These are phyloP conservation scores for Melanotaenia trifasciata DNA, from an alignment of 2,797 vertebrate species.

Conservation along the genomic window DNA sequence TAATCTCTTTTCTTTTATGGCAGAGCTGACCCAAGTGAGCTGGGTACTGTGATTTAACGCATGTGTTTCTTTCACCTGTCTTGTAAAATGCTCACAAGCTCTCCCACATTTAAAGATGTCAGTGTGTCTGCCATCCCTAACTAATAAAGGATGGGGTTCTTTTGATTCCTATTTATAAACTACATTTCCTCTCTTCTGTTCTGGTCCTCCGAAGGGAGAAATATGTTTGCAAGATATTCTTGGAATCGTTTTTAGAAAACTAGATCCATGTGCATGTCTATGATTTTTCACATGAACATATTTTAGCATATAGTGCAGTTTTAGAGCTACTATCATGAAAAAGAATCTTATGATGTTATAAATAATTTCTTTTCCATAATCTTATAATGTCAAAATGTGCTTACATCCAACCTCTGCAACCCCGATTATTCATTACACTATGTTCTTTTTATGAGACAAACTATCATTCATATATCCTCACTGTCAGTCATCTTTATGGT, in stretches of 20 bases:
- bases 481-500: slow-evolving; percentile 76
- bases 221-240: slow-evolving; percentile 80
- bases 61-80: slow-evolving; percentile 88
- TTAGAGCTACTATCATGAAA: slow-evolving; percentile 53
- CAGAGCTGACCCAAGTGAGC: slow-evolving; percentile 83
- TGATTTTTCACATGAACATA: slow-evolving; percentile 55
- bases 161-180: slow-evolving; percentile 88
- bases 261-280: slow-evolving; percentile 77
- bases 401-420: slow-evolving; percentile 48
- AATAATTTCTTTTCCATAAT: slow-evolving; percentile 62
- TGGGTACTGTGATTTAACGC: slow-evolving; percentile 82
- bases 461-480: slow-evolving; percentile 65
- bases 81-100: slow-evolving; percentile 86
- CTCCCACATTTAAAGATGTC: slow-evolving; percentile 81
- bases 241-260: slow-evolving; percentile 72
- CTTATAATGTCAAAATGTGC: slow-evolving; percentile 67
- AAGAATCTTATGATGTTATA: slow-evolving; percentile 63
- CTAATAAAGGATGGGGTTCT: slow-evolving; percentile 81
- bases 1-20: slow-evolving; percentile 89
- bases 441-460: slow-evolving; percentile 70
- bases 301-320: slow-evolving; percentile 62
- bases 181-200: slow-evolving; percentile 84
- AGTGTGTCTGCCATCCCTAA: slow-evolving; percentile 82
- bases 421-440: slow-evolving; percentile 57
- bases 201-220: slow-evolving; percentile 70